A percentile compares a stretch with the other conserved stretches of the same genome.
These are phyloP conservation scores for Sarotherodon lohbergeri DNA, from an alignment of 2,113 vertebrate species.

Conservation along the genomic window DNA sequence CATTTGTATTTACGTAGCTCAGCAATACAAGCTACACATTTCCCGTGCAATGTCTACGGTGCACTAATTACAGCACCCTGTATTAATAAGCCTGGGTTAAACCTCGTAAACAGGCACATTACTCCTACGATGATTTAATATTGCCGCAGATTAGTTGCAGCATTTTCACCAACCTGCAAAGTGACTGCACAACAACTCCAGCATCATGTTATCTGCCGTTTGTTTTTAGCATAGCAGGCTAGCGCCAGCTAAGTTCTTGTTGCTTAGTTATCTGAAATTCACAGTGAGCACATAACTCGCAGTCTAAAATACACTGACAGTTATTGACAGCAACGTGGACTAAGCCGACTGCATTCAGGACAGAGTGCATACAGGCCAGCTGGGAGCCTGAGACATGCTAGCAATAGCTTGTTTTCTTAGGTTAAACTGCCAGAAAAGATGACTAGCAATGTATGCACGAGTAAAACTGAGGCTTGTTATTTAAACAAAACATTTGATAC, in stretches of 20 bases:
- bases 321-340: not conserved
- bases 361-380: not conserved
- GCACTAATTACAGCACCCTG: too few species aligned
- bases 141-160: not conserved
- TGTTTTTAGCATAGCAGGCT: constrained; percentile 43
- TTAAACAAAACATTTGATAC: not conserved
- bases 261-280: not conserved
- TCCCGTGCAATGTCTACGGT: not conserved
- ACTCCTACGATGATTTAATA: too few species aligned
- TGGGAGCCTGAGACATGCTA: not conserved
- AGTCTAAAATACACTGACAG: not conserved
- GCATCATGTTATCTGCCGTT: not conserved
- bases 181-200: not conserved
- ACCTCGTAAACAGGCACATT: not conserved
- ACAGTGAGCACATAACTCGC: fast-evolving
- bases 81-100: not conserved
- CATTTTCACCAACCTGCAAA: not conserved
- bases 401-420: not conserved
- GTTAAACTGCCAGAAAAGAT: not conserved
- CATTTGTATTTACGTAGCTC: not conserved
- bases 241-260: not conserved
- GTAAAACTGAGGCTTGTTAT: not conserved
- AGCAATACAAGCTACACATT: not conserved
- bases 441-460: not conserved
- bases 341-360: not conserved